Base-by-base conservation (phyloP, 2,888 invertebrate genomes). In the Synergus umbraculus region DNA sequence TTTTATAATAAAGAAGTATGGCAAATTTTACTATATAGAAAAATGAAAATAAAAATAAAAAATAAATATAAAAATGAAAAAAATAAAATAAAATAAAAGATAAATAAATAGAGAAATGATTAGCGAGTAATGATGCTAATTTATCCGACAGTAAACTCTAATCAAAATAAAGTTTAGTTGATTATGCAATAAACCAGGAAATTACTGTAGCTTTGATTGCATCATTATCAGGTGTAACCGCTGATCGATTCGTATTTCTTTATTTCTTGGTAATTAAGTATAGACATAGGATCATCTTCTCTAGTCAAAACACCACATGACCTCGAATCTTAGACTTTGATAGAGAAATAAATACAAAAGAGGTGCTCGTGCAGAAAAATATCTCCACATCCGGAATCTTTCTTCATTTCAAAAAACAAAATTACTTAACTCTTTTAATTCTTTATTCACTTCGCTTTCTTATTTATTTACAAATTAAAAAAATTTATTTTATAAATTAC, bases 161-260 rank as follows among this genome's bases (percentile, higher is more conserved):
- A 73, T 73, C 41, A 73, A 49, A 73, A 73, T 73, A 54, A 18
- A 29, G 37, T 37, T 73, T 73, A n/a, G 37, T 4, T 15, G 22
- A 41, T 73, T 73, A 54, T 73, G 49, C 46, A 73, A 67, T 44
- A 9, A 22, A 67, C 73, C 73, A 73, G 73, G 73, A 73, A 73
- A 73, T 73, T 54, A 54, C n/a, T 73, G 15, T 4, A 22, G 60
- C 10, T 22, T 60, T 22, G 4, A 73, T 73, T 73, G 29, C 73
- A 73, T 73, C 49, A 54, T 37, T 22, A n/a, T 22, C 66, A 54
- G 12, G 37, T 73, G 29, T 73, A 73, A 73, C 29, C 66, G 43
- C 8, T 73, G 41, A 73, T 73, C 49, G 73, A 73, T 54, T 54
- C 15, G 37, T 73, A 73, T 73, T 73, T 69, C 5, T 60, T 67